A percentile compares a stretch with the other conserved stretches of the same genome.
Conservation (phyloP, 2,113 vertebrate genomes). For the Misgurnus mizolepis region DNA sequence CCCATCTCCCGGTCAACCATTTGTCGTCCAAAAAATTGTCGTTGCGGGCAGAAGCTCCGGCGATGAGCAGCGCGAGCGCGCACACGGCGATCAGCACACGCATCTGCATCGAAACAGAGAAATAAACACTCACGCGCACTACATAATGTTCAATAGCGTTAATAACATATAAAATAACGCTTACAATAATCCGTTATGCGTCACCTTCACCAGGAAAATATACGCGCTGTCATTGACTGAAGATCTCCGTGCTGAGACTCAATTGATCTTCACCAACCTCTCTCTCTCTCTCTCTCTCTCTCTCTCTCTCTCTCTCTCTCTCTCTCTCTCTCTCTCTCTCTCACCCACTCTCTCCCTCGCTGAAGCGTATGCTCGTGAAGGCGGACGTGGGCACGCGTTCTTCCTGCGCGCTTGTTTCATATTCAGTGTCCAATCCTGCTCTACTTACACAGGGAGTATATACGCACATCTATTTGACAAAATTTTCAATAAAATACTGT, state of each 20-base stretch:
- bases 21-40: slow-evolving; percentile 97
- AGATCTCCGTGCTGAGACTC: slow-evolving; percentile 49
- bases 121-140: slow-evolving; percentile 54
- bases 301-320: slow-evolving; percentile 49
- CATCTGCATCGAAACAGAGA: slow-evolving; percentile 82
- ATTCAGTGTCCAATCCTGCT: neutral
- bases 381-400: slow-evolving; percentile 60
- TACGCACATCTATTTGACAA: neutral
- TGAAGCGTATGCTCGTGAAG: slow-evolving; percentile 62
- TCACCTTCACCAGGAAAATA: slow-evolving; percentile 56
- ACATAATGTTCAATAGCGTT: neutral
- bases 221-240: slow-evolving; percentile 65
- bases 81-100: slow-evolving; percentile 81
- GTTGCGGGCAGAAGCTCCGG: slow-evolving; percentile 75
- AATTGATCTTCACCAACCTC: slow-evolving; percentile 47
- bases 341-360: slow-evolving; percentile 50
- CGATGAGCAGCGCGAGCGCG: slow-evolving; percentile 76
- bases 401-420: slow-evolving; percentile 21
- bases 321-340: slow-evolving; percentile 55
- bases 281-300: slow-evolving; percentile 51
- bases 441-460: neutral
- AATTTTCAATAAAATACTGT: neutral
- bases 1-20: slow-evolving; percentile 93
- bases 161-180: neutral
- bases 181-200: slow-evolving; percentile 10